Conservation (phyloP, 2,113 vertebrate genomes). For the Marmota monax region DNA sequence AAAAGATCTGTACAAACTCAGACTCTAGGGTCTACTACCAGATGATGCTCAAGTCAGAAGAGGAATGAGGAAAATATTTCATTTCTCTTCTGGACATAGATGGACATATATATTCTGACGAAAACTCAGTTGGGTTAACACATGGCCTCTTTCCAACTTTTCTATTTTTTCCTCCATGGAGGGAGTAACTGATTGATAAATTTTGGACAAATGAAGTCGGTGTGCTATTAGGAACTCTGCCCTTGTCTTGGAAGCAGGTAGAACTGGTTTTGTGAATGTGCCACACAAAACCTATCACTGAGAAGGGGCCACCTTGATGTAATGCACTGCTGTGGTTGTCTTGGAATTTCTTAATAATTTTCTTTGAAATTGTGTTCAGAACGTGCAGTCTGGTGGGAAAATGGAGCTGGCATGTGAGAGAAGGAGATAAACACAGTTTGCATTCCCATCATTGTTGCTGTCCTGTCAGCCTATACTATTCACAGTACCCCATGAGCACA, state of each 20-base stretch:
- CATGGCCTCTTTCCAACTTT: not conserved
- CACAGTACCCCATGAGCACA: not conserved
- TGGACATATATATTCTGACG: not conserved
- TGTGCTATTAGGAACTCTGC: not conserved
- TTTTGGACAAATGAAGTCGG: not conserved
- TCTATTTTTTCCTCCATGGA: not conserved
- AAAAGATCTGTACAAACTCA: not conserved
- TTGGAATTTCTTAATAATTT: not conserved
- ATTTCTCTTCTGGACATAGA: not conserved
- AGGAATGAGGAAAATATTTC: not conserved
- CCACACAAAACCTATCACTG: not conserved
- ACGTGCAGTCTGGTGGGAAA: not conserved
- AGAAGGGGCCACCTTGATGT: not conserved
- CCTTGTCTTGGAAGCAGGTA: not conserved
- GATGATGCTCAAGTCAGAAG: not conserved
- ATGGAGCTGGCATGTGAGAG: accelerated
- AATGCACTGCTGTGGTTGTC: not conserved
- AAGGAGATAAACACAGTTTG: not conserved
- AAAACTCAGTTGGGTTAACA: not conserved
- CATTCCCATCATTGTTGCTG: not conserved
- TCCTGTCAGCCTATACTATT: accelerated
- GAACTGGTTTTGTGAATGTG: no score
- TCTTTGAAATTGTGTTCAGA: not conserved
- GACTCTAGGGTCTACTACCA: not conserved
- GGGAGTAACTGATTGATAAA: not conserved